phyloP scores from a whole-genome alignment of 2,888 invertebrate genomes.

The Drosophila macrospina region DNA sequence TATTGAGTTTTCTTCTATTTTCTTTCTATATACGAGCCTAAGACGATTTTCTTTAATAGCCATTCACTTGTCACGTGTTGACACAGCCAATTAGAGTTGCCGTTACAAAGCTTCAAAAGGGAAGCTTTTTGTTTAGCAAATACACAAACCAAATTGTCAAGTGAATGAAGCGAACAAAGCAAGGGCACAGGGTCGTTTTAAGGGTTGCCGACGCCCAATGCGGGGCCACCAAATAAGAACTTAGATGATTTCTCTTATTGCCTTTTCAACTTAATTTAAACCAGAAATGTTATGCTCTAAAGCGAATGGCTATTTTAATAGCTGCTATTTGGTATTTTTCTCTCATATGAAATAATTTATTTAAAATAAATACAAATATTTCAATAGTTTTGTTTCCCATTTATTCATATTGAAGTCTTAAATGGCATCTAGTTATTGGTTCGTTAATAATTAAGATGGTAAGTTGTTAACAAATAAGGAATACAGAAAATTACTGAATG shows the following conservation, averaged over 20 bases:
- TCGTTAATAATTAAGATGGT: slow-evolving; percentile 39
- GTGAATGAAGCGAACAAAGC: neutral
- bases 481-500: slow-evolving; percentile 34
- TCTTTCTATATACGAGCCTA: slow-evolving; percentile 39
- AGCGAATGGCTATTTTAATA: too few relatives aligned
- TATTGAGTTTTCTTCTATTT: slow-evolving; percentile 59
- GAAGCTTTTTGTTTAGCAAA: slow-evolving; percentile 54
- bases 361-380: too few relatives aligned
- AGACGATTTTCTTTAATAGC: slow-evolving; percentile 41
- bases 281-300: neutral
- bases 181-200: neutral
- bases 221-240: neutral
- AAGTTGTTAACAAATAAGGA: slow-evolving; percentile 40
- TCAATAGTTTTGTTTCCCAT: slow-evolving; percentile 13
- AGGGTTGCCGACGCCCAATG: neutral
- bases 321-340: too few relatives aligned
- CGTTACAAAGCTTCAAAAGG: slow-evolving; percentile 40
- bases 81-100: slow-evolving; percentile 61
- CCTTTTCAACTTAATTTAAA: neutral
- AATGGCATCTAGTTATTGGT: slow-evolving; percentile 39
- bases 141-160: slow-evolving; percentile 44
- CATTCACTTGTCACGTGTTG: slow-evolving; percentile 68
- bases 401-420: slow-evolving; percentile 37
- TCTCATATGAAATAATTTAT: too few relatives aligned
- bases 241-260: neutral